Evolutionary conservation across 2,888 invertebrate species (phyloP).

Genomic region (Oxycera nigricornis): DNA sequence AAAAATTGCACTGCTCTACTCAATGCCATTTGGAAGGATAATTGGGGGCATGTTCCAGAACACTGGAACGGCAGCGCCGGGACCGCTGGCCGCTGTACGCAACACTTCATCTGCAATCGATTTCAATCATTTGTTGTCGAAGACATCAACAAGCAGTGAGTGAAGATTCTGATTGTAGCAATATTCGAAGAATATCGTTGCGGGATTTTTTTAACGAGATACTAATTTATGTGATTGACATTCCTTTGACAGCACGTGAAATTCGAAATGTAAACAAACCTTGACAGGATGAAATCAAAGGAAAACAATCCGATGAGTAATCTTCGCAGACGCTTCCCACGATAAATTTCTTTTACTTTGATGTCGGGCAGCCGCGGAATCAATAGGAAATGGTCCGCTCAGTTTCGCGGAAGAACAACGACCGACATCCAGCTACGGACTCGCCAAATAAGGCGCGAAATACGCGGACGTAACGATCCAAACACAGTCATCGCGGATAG

Average conservation of each 20-base stretch:
- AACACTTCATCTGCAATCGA: too few species aligned
- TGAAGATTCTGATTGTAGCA: too few species aligned
- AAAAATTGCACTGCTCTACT: too few species aligned
- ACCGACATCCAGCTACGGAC: conserved; percentile 4
- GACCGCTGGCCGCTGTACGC: too few species aligned
- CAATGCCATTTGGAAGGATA: too few species aligned
- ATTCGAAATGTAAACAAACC: conserved; percentile 32
- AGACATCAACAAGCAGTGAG: too few species aligned
- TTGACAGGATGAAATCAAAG: conserved; percentile 15
- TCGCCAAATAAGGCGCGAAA: conserved; percentile 30
- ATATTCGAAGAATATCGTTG: too few species aligned
- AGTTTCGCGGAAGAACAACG: not conserved
- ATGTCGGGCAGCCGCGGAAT: not conserved
- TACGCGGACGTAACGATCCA: conserved; percentile 20
- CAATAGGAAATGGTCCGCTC: not conserved
- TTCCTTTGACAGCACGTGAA: conserved; percentile 14
- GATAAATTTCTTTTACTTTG: not conserved
- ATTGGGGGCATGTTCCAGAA: too few species aligned
- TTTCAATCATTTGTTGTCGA: too few species aligned
- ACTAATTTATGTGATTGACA: too few species aligned
- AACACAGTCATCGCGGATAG: not conserved
- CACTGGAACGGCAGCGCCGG: too few species aligned
- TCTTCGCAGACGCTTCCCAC: not conserved
- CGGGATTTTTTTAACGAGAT: too few species aligned
- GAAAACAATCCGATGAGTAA: conserved; percentile 9